A percentile compares a stretch with the other conserved stretches of the same genome.
Evolutionary conservation across 2,888 invertebrate species (phyloP).

Genomic region (Gonocerus acuteangulatus): DNA sequence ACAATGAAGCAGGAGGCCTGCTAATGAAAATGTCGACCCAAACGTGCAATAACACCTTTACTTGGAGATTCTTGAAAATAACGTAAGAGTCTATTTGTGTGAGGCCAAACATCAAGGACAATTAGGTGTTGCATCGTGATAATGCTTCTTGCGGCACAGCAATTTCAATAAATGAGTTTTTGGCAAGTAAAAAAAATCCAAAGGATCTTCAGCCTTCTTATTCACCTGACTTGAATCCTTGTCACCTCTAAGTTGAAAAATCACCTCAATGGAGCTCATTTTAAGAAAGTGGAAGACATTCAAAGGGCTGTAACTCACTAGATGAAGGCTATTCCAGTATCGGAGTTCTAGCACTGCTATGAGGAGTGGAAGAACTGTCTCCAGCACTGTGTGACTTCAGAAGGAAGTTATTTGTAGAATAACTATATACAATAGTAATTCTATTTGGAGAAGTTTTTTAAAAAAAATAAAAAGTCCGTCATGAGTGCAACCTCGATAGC

Average conservation of each 20-base stretch:
- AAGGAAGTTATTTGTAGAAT: too few relatives aligned
- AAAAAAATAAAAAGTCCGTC: too few relatives aligned
- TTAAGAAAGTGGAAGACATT: slow-evolving; percentile 37
- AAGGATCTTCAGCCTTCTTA: slow-evolving; percentile 40
- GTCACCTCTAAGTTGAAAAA: slow-evolving; percentile 39
- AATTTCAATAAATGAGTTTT: slow-evolving; percentile 28
- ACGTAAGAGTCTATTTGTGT: background rate
- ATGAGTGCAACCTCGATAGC: too few relatives aligned
- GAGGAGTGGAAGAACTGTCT: slow-evolving; percentile 37
- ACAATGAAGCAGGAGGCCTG: background rate
- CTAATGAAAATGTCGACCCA: too few relatives aligned
- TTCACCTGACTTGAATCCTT: slow-evolving; percentile 29
- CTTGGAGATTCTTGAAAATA: background rate
- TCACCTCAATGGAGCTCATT: slow-evolving; percentile 36
- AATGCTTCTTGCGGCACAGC: slow-evolving; percentile 30
- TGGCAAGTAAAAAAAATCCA: slow-evolving; percentile 27
- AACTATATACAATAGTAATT: too few relatives aligned
- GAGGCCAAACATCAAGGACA: slow-evolving; percentile 12
- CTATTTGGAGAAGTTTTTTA: too few relatives aligned
- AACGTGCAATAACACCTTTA: too few relatives aligned
- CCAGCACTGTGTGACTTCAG: slow-evolving; percentile 36
- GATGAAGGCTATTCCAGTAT: slow-evolving; percentile 37
- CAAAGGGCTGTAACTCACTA: slow-evolving; percentile 34
- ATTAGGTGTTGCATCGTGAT: slow-evolving; percentile 32
- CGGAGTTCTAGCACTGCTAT: slow-evolving; percentile 37